phyloP scores from a whole-genome alignment of 2,797 vertebrate species.

The Nasua narica region DNA sequence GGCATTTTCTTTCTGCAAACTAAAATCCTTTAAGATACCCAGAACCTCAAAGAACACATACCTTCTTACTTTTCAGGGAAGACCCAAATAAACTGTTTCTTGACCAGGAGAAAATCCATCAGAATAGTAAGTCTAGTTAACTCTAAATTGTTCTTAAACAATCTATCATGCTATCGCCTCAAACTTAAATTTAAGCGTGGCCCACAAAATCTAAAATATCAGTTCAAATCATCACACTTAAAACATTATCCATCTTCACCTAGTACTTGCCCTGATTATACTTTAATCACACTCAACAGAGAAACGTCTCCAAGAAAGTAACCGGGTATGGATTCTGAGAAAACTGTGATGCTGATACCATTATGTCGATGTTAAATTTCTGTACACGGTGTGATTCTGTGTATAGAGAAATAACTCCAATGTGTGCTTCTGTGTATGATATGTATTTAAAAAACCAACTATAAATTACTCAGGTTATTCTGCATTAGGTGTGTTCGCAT shows the following conservation, averaged over 20 bases:
- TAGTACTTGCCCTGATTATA: neutral
- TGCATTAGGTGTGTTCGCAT: neutral
- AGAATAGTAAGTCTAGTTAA: neutral
- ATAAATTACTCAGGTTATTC: neutral
- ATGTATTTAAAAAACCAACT: neutral
- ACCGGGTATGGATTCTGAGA: neutral
- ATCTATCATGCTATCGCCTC: neutral
- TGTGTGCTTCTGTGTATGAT: neutral
- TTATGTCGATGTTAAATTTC: neutral
- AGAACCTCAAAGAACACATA: neutral
- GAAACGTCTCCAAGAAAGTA: conserved; percentile 1
- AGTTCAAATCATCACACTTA: neutral
- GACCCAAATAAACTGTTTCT: conserved; percentile 10
- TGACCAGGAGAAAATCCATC: conserved; percentile 1
- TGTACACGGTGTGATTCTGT: neutral
- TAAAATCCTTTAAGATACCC: neutral
- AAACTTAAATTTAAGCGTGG: neutral
- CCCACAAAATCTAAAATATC: neutral
- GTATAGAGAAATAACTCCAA: neutral
- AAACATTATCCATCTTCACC: neutral
- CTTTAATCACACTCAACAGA: neutral
- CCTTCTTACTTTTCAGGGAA: neutral
- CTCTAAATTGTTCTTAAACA: neutral
- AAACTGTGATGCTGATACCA: neutral
- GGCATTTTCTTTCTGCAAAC: conserved; percentile 39